Percentiles rank a stretch among this genome's conserved stretches.
Evolutionary conservation across 1,140 invertebrate genomes (phyloP).

Genomic region (Cylas formicarius): DNA sequence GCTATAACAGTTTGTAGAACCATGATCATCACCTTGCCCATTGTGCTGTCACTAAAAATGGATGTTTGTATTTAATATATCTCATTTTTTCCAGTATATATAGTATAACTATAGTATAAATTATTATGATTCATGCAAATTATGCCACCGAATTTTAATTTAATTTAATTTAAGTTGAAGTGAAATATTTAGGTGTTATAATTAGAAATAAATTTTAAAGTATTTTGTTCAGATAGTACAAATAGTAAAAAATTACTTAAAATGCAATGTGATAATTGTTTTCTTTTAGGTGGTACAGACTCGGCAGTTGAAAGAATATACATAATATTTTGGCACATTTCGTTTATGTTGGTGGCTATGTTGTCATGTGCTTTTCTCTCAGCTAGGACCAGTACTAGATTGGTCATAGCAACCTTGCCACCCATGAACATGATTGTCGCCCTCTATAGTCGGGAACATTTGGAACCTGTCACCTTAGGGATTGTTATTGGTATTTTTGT

Average conservation of each 20-base stretch:
- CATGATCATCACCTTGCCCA: too few relatives aligned
- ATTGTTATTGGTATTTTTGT: slow-evolving; percentile 23
- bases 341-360: slow-evolving; percentile 37
- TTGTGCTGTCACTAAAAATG: too few relatives aligned
- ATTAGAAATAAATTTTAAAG: too few relatives aligned
- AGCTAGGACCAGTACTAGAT: slow-evolving; percentile 26
- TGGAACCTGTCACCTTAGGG: slow-evolving; percentile 22
- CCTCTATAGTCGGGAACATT: slow-evolving; percentile 21
- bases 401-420: slow-evolving; percentile 30
- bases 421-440: slow-evolving; percentile 34
- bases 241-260: slow-evolving; percentile 1
- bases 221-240: too few relatives aligned
- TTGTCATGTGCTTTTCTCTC: slow-evolving; percentile 36
- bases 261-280: slow-evolving; percentile 6
- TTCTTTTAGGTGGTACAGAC: slow-evolving; percentile 44
- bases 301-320: slow-evolving; percentile 33
- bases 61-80: too few relatives aligned
- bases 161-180: too few relatives aligned
- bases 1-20: too few relatives aligned
- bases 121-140: too few relatives aligned
- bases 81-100: too few relatives aligned
- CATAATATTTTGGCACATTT: slow-evolving; percentile 33
- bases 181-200: too few relatives aligned
- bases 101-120: too few relatives aligned
- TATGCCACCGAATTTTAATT: too few relatives aligned